A percentile compares a stretch with the other conserved stretches of the same genome.
Evolutionary conservation across 92 coral and sea anemone genomes (phyloP).

Genomic region (Siderastrea radians): DNA sequence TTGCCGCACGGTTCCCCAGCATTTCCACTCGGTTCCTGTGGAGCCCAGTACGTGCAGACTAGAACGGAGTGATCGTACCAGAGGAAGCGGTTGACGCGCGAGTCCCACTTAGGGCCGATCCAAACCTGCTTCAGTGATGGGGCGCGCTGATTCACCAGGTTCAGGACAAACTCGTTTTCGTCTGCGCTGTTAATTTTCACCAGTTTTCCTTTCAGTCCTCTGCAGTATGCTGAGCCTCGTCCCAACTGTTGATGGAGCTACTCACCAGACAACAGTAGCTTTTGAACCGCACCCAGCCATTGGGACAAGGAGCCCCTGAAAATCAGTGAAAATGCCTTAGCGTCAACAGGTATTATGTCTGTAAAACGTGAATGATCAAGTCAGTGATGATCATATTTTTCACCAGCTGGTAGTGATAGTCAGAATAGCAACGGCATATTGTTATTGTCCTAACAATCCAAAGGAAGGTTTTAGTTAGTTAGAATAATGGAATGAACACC

Average conservation of each 20-base stretch:
- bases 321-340: not conserved
- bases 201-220: not conserved
- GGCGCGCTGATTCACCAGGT: not conserved
- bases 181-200: not conserved
- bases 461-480: too few species aligned
- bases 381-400: too few species aligned
- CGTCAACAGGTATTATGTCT: too few species aligned
- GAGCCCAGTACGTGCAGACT: conserved; percentile 7
- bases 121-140: not conserved
- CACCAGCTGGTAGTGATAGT: too few species aligned
- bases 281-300: not conserved
- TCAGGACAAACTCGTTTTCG: conserved; percentile 11
- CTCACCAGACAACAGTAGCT: not conserved
- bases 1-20: not conserved
- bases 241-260: not conserved
- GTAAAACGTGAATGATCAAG: too few species aligned
- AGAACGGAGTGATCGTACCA: not conserved
- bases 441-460: too few species aligned
- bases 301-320: not conserved
- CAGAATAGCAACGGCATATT: too few species aligned
- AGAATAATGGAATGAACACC: too few species aligned
- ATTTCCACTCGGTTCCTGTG: not conserved
- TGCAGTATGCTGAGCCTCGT: not conserved
- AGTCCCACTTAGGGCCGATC: not conserved
- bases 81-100: not conserved